Evolutionary conservation across 2,113 vertebrate genomes (phyloP), one percentile per base, ranked within the genome.

Genomic region (Hydrolagus affinis): DNA sequence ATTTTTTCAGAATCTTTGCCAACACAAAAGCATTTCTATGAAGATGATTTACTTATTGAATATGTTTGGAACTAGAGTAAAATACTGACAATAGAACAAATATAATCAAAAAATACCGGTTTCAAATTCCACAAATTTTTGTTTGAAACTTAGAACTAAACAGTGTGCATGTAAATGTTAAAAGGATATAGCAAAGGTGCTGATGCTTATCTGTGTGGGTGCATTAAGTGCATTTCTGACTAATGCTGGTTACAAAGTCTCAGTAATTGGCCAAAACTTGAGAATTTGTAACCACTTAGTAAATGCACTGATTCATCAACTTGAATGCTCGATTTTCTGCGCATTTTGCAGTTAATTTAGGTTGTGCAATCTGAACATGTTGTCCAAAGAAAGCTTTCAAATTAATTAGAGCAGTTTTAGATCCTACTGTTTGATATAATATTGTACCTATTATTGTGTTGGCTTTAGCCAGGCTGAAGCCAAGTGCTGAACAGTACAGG

Each of bases 281-380:
- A 14, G 57, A 60, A 60, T 78, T 60, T 78, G 59, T 77, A 77
- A n/a, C n/a, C 32, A 77, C 56, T 59, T 23, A 78, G 21, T 23
- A 78, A 78, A 25, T 17, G 4, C 21, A 60, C n/a, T 60, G 75
- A 78, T 78, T 78, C 75, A 78, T 78, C 57, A 44, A 19, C 15
- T 23, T 60, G 75, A 57, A 62, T 23, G 19, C 75, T 60, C 25
- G n/a, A 59, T 78, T 60, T 78, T 78, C 73, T 60, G n/a, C 17
- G 56, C 21, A 15, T 75, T 11, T 19, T 56, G 3, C 57, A 60
- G 75, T 62, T 60, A 62, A 25, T 23, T 60, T 77, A 60, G 75
- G 6, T 6, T 25, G 14, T 60, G 11, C 57, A 76, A 60, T 78
- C 56, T 60, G 44, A 44, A 44, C 44, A 44, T 44, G 44, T 3